phyloP scores from a whole-genome alignment of 2,797 vertebrate species.

The Lepilemur ruficaudatus region DNA sequence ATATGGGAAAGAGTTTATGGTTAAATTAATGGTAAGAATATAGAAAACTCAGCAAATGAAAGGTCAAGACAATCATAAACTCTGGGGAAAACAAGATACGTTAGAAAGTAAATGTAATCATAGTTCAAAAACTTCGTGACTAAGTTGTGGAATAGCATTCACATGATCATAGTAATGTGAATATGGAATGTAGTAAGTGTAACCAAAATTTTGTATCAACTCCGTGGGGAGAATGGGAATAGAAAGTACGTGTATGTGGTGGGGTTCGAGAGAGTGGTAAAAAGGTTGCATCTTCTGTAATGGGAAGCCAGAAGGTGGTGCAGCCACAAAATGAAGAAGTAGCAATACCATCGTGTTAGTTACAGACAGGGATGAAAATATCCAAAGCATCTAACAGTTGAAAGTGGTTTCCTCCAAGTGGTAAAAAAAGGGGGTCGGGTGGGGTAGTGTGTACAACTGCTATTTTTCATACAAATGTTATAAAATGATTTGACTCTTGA shows the following conservation, averaged over 20 bases:
- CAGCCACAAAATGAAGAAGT: neutral
- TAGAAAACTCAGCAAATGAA: neutral
- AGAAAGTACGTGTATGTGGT: neutral
- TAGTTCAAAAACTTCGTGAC: neutral
- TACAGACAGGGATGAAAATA: neutral
- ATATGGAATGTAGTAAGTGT: neutral
- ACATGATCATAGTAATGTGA: neutral
- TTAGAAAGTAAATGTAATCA: neutral
- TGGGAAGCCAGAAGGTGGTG: neutral
- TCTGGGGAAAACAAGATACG: neutral
- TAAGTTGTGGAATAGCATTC: neutral
- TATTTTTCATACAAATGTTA: neutral
- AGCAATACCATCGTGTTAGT: neutral
- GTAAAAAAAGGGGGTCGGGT: neutral
- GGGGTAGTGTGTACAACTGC: neutral
- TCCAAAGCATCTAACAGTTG: neutral
- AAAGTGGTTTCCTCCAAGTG: neutral
- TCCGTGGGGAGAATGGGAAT: neutral
- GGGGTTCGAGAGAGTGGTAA: neutral
- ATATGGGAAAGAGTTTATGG: neutral
- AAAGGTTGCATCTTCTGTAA: neutral
- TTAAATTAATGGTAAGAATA: neutral
- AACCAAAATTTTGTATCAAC: neutral
- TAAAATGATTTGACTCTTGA: neutral
- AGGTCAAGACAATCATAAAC: neutral